Conservation (phyloP, 1,140 invertebrate genomes). For the Trichonephila inaurata region DNA sequence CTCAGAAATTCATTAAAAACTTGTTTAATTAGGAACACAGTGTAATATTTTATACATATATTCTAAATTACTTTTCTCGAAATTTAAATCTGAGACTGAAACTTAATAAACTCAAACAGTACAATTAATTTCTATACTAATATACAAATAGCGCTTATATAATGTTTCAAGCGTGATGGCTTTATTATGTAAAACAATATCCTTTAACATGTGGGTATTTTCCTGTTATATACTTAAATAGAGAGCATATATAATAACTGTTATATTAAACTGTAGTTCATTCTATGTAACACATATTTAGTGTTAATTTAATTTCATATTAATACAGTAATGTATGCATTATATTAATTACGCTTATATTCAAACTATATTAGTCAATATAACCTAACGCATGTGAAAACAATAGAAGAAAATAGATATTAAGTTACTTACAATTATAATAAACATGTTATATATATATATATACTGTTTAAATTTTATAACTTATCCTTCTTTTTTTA, state of each 20-base stretch:
- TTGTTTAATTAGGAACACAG: neutral
- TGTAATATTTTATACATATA: neutral
- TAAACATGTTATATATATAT: neutral
- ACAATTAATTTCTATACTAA: neutral
- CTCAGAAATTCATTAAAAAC: neutral
- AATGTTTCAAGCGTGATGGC: neutral
- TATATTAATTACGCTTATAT: neutral
- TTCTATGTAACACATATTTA: neutral
- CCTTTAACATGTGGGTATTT: neutral
- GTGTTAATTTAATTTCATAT: neutral
- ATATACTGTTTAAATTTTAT: neutral
- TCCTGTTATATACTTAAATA: neutral
- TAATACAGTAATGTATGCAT: neutral
- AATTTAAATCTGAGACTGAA: neutral
- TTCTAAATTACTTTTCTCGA: neutral
- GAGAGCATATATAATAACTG: neutral
- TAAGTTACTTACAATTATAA: neutral
- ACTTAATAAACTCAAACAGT: neutral
- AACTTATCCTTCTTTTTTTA: neutral
- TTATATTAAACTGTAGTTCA: neutral
- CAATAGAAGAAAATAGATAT: neutral
- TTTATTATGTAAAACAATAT: neutral
- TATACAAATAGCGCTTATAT: neutral
- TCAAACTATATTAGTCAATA: neutral
- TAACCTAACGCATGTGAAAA: neutral